Evolutionary conservation across 37 sponge, comb jelly and placozoan species (phyloP).

Genomic region (Oopsacas minuta): DNA sequence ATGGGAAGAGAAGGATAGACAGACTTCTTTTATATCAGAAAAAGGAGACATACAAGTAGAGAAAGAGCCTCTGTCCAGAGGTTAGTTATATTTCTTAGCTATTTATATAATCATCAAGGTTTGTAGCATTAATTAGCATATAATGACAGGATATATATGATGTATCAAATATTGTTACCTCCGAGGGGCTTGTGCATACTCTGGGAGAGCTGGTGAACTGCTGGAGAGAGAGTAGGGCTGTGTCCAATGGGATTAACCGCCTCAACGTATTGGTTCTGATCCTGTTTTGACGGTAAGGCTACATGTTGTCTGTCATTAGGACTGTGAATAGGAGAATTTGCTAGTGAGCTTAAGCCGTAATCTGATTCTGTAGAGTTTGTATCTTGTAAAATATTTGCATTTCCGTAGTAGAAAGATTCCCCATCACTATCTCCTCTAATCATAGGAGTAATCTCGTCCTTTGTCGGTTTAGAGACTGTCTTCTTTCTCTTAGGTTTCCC

Average conservation of each 20-base stretch:
- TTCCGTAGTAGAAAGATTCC: conserved; percentile 13
- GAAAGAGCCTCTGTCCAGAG: not conserved
- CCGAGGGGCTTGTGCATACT: not conserved
- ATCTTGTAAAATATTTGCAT: not conserved
- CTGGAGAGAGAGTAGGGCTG: not conserved
- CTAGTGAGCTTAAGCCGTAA: not conserved
- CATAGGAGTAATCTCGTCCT: not conserved
- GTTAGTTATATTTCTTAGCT: not conserved
- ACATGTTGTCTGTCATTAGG: not conserved
- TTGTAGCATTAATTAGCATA: not conserved
- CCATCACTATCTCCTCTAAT: not conserved
- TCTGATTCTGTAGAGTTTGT: not conserved
- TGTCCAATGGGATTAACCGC: not conserved
- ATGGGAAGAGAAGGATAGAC: not conserved
- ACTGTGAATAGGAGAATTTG: not conserved
- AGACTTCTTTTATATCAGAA: not conserved
- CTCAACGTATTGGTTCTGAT: not conserved
- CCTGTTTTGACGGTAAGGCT: not conserved
- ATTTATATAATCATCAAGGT: not conserved
- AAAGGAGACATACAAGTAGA: not conserved
- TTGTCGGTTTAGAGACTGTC: not conserved
- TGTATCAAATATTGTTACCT: not conserved
- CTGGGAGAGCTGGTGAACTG: not conserved
- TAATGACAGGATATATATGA: not conserved
- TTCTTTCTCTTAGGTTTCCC: not conserved